These are phyloP conservation scores for Marcusenius ussheri DNA, from an alignment of 2,113 vertebrate species.

Conservation along the genomic window DNA sequence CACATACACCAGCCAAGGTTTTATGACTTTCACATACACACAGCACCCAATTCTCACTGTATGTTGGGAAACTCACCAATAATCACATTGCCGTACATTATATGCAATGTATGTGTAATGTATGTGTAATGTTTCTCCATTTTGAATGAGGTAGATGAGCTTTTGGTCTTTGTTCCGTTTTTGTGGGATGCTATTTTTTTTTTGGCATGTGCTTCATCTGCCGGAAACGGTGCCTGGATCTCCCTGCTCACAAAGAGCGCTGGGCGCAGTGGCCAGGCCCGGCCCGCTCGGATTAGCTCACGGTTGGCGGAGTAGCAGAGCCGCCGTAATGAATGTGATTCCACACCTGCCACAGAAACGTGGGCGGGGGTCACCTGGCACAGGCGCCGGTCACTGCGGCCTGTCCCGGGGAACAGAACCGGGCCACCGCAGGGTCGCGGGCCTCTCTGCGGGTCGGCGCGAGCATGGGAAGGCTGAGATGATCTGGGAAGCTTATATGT, in stretches of 20 bases:
- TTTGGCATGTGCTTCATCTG: not conserved
- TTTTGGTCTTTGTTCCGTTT: not conserved
- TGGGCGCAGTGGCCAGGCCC: not conserved
- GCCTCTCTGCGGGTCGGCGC: not conserved
- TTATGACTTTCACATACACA: not conserved
- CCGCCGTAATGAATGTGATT: not conserved
- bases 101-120: not conserved
- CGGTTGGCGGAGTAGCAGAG: not conserved
- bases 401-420: not conserved
- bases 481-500: not conserved
- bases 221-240: not conserved
- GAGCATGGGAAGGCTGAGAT: not conserved
- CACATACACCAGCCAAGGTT: not conserved
- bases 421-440: not conserved
- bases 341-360: not conserved
- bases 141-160: not conserved
- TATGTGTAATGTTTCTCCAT: not conserved
- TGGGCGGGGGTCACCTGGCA: not conserved
- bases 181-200: not conserved
- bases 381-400: not conserved
- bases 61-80: not conserved
- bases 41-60: not conserved
- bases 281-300: not conserved
- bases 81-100: not conserved
- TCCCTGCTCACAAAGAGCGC: not conserved